Base-by-base conservation (phyloP, 2,113 vertebrate genomes). In the Oplegnathus fasciatus region DNA sequence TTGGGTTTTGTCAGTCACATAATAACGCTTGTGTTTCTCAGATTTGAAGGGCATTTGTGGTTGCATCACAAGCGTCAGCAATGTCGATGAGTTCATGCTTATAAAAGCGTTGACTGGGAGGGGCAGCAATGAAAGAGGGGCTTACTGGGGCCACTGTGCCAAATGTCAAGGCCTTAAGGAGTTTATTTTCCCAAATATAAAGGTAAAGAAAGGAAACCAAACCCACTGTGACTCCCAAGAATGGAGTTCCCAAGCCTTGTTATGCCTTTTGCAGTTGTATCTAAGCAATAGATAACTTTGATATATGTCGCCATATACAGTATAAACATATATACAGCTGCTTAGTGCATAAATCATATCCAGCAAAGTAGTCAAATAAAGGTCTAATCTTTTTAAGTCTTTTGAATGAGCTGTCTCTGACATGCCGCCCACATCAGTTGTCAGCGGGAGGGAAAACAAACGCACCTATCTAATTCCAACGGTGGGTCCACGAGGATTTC, bases 341-440 rank as follows among this genome's bases (percentile, higher is more conserved):
- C 14, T 50, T 6, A 8, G 40, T 61, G 15, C 5, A 28, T 28
- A 0, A 5, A 30, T 76, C 6, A 40, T 76, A 54, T 28, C 1
- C 15, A 42, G 9, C 10, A 48, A 54, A 18, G 2, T 9, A 14
- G 10, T 40, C 2, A n/a, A 42, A 54, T 24, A 62, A 24, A 71
- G 2, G 17, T 50, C 0, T 48, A 9, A 52, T 0, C 1, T 11
- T 64, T 52, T 50, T n/a, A 17, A 1, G 13, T 2, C 1, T 40
- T 32, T 67, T 66, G 15, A 50, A 3, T 17, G 5, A 58, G 18
- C 1, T 14, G 18, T 15, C 11, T 15, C 28, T 28, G 1, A 69
- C 6, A 7, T 2, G 1, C 81, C 42, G 42, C 52, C 22, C 66
- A 28, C 44, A 0, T 61, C 9, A 20, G 13, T 50, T 73, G 65